These are phyloP conservation scores for Alligator mississippiensis DNA, from an alignment of 2,113 vertebrate species.

Conservation along the genomic window DNA sequence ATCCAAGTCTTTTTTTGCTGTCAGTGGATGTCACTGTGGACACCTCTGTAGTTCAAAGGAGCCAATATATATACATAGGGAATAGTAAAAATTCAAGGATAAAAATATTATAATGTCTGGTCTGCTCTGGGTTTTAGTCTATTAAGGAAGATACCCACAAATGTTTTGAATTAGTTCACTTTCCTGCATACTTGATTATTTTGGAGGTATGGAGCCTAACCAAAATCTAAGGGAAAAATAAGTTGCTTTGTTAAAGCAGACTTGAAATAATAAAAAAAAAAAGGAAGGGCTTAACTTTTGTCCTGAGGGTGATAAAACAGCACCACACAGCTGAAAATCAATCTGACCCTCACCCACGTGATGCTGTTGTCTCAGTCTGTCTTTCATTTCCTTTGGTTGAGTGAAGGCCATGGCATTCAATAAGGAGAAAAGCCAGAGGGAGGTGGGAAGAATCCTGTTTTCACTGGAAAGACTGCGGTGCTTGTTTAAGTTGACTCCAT, in stretches of 20 bases:
- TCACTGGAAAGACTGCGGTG: conserved; percentile 61
- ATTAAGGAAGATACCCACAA: conserved; percentile 24
- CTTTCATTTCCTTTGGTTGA: conserved; percentile 64
- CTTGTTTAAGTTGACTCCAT: conserved; percentile 48
- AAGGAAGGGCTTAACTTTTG: conserved; percentile 69
- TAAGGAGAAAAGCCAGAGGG: conserved; percentile 67
- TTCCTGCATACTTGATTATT: conserved; percentile 29
- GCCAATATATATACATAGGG: neutral
- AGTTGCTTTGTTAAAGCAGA: conserved; percentile 55
- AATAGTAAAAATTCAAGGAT: neutral
- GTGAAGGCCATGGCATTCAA: conserved; percentile 64
- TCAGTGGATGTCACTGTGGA: conserved; percentile 24
- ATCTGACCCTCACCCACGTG: conserved; percentile 74
- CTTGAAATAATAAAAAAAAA: conserved; percentile 25
- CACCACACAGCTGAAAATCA: conserved; percentile 72
- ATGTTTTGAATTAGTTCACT: conserved; percentile 55
- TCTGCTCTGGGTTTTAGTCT: conserved; percentile 17
- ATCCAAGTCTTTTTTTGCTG: neutral
- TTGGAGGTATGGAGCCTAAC: conserved; percentile 43
- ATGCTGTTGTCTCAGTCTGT: conserved; percentile 60
- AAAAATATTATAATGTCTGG: conserved; percentile 8
- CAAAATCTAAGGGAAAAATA: conserved; percentile 55
- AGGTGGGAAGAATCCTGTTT: conserved; percentile 62
- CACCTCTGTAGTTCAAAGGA: conserved; percentile 7
- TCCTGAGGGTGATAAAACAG: conserved; percentile 74